Evolutionary conservation across 2,888 invertebrate species (phyloP).

Genomic region (Acleris holmiana): DNA sequence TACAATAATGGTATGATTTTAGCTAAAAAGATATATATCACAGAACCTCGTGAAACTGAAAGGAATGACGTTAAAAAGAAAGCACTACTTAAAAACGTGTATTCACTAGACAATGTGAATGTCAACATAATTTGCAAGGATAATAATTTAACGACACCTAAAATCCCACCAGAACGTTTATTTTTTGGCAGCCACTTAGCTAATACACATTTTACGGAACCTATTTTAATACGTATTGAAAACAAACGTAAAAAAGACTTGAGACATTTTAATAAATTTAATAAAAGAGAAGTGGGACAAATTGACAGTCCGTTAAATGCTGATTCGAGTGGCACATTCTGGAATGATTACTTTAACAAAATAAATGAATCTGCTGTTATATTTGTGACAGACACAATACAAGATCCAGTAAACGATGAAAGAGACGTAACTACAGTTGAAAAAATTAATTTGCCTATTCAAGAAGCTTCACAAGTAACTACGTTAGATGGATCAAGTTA

Average conservation of each 20-base stretch:
- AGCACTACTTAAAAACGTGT: conserved; percentile 47
- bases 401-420: background rate
- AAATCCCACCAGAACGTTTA: background rate
- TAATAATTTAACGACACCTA: conserved; percentile 13
- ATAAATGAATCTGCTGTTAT: background rate
- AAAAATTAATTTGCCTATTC: no score
- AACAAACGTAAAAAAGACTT: conserved; percentile 15
- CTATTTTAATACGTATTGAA: background rate
- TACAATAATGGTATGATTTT: no score
- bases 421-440: background rate
- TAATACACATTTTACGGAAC: background rate
- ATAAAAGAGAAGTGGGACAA: conserved; percentile 46
- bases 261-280: conserved; percentile 30
- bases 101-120: conserved; percentile 65
- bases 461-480: no score
- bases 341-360: conserved; percentile 53
- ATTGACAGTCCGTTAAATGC: conserved; percentile 50
- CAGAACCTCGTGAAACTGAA: no score
- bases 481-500: no score
- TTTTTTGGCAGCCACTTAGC: background rate
- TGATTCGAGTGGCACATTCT: conserved; percentile 53
- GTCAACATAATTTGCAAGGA: conserved; percentile 65
- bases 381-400: background rate
- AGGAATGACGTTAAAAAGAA: no score
- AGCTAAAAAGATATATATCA: no score